phyloP scores from a whole-genome alignment of 2,797 vertebrate species.

The Odontamblyopus rebecca region DNA sequence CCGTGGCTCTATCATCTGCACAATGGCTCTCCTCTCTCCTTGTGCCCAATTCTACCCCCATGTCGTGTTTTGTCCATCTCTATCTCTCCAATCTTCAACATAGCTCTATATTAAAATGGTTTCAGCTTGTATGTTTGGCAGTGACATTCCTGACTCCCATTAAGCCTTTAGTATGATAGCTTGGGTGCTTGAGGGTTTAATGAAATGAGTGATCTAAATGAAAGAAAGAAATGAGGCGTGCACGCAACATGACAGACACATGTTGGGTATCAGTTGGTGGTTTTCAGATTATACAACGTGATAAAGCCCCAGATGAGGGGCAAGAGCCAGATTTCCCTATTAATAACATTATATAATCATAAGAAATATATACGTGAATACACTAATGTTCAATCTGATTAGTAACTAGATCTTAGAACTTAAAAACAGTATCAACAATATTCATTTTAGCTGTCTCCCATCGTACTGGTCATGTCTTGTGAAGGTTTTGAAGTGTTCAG shows the following conservation, averaged over 20 bases:
- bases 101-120: not conserved
- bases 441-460: too few species aligned
- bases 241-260: slow-evolving; percentile 26
- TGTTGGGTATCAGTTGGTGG: slow-evolving; percentile 20
- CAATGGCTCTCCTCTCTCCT: slow-evolving; percentile 27
- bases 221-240: not conserved
- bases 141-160: slow-evolving; percentile 16
- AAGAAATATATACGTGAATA: too few species aligned
- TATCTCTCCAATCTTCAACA: slow-evolving; percentile 1
- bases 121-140: not conserved
- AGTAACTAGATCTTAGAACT: too few species aligned
- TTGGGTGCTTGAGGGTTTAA: not conserved
- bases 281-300: not conserved
- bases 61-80: slow-evolving; percentile 41
- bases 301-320: too few species aligned
- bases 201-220: not conserved
- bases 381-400: too few species aligned
- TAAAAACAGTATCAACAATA: too few species aligned
- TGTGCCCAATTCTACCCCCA: slow-evolving; percentile 42
- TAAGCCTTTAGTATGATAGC: not conserved
- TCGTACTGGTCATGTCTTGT: too few species aligned
- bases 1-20: slow-evolving; percentile 57
- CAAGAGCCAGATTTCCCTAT: too few species aligned
- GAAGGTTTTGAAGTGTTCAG: too few species aligned
- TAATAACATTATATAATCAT: not conserved